A percentile compares a stretch with the other conserved stretches of the same genome.
Conservation (phyloP, 1,140 invertebrate species). For the Gonioctena quinquepunctata region DNA sequence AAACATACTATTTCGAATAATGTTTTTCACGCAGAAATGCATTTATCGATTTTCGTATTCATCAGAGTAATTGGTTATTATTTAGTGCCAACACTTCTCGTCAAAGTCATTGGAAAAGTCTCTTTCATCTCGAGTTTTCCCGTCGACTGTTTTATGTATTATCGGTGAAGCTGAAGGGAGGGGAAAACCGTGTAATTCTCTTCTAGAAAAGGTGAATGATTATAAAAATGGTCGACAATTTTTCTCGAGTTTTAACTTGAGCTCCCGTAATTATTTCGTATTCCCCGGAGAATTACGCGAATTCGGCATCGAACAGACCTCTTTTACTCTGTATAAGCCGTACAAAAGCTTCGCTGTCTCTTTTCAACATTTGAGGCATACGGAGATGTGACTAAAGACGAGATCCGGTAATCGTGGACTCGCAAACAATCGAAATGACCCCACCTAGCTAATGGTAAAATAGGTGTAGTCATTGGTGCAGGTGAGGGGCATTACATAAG, state of each 20-base stretch:
- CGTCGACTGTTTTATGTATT: background rate
- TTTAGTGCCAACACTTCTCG: too few relatives aligned
- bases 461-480: too few relatives aligned
- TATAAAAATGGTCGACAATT: constrained; percentile 51
- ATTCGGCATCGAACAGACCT: constrained; percentile 29
- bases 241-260: constrained; percentile 52
- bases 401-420: background rate
- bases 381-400: too few relatives aligned
- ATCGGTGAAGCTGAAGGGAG: constrained; percentile 14
- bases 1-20: too few relatives aligned
- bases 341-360: constrained; percentile 9
- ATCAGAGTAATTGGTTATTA: too few relatives aligned
- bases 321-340: background rate
- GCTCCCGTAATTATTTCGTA: constrained; percentile 49
- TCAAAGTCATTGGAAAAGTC: background rate
- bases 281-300: constrained; percentile 39
- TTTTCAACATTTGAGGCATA: too few relatives aligned
- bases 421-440: background rate
- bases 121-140: background rate
- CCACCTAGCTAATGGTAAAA: too few relatives aligned
- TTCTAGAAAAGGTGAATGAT: constrained; percentile 50
- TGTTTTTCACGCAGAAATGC: too few relatives aligned
- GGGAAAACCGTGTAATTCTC: constrained; percentile 35
- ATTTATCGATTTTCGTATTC: too few relatives aligned
- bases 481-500: too few relatives aligned